A percentile compares a stretch with the other conserved stretches of the same genome.
These are phyloP conservation scores for Sander lucioperca DNA, from an alignment of 2,113 vertebrate genomes.

Conservation along the genomic window DNA sequence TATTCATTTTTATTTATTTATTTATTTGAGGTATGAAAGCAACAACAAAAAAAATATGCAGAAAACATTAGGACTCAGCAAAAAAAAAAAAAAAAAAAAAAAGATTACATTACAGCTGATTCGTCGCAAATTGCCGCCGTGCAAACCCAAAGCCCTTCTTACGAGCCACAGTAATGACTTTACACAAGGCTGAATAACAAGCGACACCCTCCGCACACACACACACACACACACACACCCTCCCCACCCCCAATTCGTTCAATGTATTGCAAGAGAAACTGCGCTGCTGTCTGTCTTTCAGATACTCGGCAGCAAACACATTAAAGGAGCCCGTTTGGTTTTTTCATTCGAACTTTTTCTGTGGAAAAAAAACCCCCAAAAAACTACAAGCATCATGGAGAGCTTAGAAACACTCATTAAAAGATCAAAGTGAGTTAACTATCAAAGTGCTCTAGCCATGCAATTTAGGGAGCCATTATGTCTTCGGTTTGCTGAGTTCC, in stretches of 20 bases:
- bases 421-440: slow-evolving; percentile 79
- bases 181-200: background rate
- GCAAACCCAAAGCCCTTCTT: slow-evolving; percentile 25
- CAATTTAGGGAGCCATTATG: slow-evolving; percentile 64
- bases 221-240: no score
- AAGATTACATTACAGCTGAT: slow-evolving; percentile 21
- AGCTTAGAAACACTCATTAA: slow-evolving; percentile 74
- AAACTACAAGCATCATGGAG: slow-evolving; percentile 41
- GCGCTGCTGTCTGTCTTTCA: background rate
- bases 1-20: background rate
- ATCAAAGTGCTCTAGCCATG: slow-evolving; percentile 68
- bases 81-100: background rate
- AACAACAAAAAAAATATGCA: background rate
- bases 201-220: background rate
- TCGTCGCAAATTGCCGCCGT: slow-evolving; percentile 15
- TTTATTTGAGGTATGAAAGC: background rate
- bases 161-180: background rate
- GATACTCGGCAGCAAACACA: slow-evolving; percentile 38
- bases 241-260: background rate
- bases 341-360: slow-evolving; percentile 44
- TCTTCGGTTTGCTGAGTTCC: slow-evolving; percentile 34
- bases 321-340: slow-evolving; percentile 1
- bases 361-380: no score
- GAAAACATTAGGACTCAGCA: background rate
- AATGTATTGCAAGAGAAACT: background rate